Percentiles rank a stretch among this genome's conserved stretches.
Conservation (phyloP, 2,113 vertebrate genomes). For the Cryptotis parvus region DNA sequence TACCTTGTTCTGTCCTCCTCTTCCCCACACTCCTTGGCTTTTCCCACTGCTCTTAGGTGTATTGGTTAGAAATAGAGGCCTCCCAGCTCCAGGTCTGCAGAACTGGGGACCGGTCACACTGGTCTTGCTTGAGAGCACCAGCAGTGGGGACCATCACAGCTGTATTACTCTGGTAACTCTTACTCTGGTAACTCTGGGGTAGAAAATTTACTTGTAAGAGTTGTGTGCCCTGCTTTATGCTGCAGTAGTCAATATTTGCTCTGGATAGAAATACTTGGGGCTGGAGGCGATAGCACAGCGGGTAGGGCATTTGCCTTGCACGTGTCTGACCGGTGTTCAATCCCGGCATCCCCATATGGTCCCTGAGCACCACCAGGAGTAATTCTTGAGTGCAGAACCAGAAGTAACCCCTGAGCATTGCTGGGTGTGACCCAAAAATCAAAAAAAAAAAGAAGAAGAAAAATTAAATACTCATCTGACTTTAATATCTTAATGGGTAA, state of each 20-base stretch:
- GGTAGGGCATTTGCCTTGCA: too few species aligned
- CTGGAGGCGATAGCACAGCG: too few species aligned
- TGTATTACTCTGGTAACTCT: background rate
- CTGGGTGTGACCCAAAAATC: too few species aligned
- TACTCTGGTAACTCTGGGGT: slow-evolving; percentile 61
- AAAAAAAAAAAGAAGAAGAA: too few species aligned
- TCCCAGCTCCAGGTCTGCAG: slow-evolving; percentile 76
- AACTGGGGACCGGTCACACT: slow-evolving; percentile 65
- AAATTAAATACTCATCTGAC: background rate
- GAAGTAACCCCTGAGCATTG: too few species aligned
- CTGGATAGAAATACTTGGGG: slow-evolving; percentile 63
- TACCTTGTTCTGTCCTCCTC: slow-evolving; percentile 27
- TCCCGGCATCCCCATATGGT: too few species aligned
- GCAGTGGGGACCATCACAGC: slow-evolving; percentile 65
- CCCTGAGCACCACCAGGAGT: too few species aligned
- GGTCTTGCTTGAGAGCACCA: slow-evolving; percentile 18
- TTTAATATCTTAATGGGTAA: background rate
- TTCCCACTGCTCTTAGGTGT: slow-evolving; percentile 71
- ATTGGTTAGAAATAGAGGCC: slow-evolving; percentile 72
- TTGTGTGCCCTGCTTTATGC: slow-evolving; percentile 42
- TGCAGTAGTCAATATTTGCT: slow-evolving; percentile 51
- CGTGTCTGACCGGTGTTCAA: too few species aligned
- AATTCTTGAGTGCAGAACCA: too few species aligned
- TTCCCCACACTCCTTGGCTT: background rate
- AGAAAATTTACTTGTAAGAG: background rate